phyloP scores from a whole-genome alignment of 1,140 invertebrate species.

The Drosophila sulfurigaster region DNA sequence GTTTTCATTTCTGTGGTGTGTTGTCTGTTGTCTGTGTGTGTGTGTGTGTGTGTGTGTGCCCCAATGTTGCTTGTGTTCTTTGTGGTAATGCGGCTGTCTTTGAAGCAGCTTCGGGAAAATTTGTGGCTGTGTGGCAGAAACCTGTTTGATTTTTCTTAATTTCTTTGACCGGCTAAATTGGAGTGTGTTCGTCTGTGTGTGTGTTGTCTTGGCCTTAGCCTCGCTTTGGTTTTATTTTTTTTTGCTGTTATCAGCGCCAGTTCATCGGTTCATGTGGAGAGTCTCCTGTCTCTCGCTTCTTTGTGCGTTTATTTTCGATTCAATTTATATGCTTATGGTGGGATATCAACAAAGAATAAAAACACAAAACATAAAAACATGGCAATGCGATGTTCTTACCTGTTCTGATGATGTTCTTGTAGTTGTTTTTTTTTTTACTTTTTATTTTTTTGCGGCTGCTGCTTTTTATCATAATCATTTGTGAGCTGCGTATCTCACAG shows the following conservation, averaged over 20 bases:
- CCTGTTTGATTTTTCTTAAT: constrained; percentile 80
- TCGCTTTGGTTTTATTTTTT: background rate
- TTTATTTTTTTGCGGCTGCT: constrained; percentile 17
- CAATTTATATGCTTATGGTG: constrained; percentile 26
- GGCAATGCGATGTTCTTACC: constrained; percentile 68
- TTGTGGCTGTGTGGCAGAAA: constrained; percentile 40
- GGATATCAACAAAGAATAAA: constrained; percentile 25
- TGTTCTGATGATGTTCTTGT: constrained; percentile 35
- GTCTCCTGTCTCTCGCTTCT: constrained; percentile 44
- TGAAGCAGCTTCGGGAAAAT: constrained; percentile 39
- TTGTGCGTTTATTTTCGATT: constrained; percentile 42
- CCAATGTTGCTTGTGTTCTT: background rate
- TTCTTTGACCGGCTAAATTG: constrained; percentile 64
- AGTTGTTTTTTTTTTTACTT: constrained; percentile 35
- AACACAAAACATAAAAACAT: constrained; percentile 39
- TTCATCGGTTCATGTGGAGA: constrained; percentile 57
- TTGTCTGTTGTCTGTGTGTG: no score
- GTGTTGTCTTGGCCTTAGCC: constrained; percentile 6
- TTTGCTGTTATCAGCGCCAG: constrained; percentile 54
- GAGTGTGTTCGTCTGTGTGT: constrained; percentile 2
- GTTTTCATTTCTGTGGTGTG: no score
- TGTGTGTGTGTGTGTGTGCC: no score
- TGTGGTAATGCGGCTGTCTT: constrained; percentile 33
- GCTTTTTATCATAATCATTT: constrained; percentile 74
- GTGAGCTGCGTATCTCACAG: constrained; percentile 66